phyloP scores from a whole-genome alignment of 2,888 invertebrate genomes.

The Synanthedon vespiformis region DNA sequence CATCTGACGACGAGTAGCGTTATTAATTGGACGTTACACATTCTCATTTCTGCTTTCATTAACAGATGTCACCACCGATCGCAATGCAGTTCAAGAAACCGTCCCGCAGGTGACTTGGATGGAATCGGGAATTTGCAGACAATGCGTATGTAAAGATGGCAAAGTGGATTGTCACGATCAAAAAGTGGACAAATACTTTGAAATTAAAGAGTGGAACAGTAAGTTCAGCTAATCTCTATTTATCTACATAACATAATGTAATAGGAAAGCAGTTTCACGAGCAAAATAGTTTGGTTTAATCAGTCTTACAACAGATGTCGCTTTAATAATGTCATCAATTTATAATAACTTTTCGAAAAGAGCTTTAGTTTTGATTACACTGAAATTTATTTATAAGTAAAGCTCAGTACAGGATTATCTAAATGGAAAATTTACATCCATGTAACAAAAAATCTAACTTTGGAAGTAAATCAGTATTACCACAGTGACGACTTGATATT shows the following conservation, averaged over 20 bases:
- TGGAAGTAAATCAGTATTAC: too few relatives aligned
- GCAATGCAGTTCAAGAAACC: slow-evolving; percentile 11
- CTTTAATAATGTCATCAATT: too few relatives aligned
- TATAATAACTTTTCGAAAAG: too few relatives aligned
- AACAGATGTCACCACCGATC: slow-evolving; percentile 13
- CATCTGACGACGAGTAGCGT: neutral
- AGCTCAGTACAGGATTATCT: too few relatives aligned
- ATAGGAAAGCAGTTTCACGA: too few relatives aligned
- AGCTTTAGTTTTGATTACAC: too few relatives aligned
- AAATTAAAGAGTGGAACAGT: slow-evolving; percentile 68
- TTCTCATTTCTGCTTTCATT: slow-evolving; percentile 18
- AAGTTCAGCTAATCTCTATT: slow-evolving; percentile 10
- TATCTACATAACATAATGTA: neutral
- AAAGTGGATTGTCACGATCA: slow-evolving; percentile 68
- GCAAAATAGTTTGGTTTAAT: too few relatives aligned
- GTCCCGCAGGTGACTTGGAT: slow-evolving; percentile 10
- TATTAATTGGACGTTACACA: slow-evolving; percentile 26
- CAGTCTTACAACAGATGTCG: too few relatives aligned
- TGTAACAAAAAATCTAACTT: too few relatives aligned
- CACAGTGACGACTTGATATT: too few relatives aligned
- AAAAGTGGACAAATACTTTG: slow-evolving; percentile 60
- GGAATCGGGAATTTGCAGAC: slow-evolving; percentile 60
- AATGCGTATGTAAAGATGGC: slow-evolving; percentile 60
- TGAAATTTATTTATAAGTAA: too few relatives aligned
- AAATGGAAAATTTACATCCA: too few relatives aligned